These are phyloP conservation scores for Clarias magur DNA, from an alignment of 2,113 vertebrate species.

Conservation along the genomic window DNA sequence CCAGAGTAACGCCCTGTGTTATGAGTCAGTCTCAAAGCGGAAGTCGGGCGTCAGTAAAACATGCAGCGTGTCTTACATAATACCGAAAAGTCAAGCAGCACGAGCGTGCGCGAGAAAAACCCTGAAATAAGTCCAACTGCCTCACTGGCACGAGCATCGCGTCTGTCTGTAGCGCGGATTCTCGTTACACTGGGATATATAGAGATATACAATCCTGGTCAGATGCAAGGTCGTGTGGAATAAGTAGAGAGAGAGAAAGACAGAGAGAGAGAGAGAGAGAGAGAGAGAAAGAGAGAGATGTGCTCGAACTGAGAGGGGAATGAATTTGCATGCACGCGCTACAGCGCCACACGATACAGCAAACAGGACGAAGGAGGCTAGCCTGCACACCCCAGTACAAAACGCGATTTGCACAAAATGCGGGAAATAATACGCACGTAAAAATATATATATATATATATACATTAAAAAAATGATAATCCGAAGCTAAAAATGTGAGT, in stretches of 20 bases:
- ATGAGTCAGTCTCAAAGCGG: slow-evolving; percentile 70
- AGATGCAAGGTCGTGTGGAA: slow-evolving; percentile 11
- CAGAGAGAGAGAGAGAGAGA: too few relatives aligned
- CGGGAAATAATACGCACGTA: neutral
- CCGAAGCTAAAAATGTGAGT: too few relatives aligned
- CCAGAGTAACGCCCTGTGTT: slow-evolving; percentile 44
- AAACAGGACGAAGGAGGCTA: too few relatives aligned
- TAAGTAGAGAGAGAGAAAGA: neutral
- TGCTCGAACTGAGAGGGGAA: neutral
- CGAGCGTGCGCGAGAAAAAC: neutral
- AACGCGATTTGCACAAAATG: neutral
- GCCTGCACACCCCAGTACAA: too few relatives aligned
- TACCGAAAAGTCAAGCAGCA: slow-evolving; percentile 55
- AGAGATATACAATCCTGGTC: neutral
- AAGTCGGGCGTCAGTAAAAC: slow-evolving; percentile 71
- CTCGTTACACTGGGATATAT: too few relatives aligned
- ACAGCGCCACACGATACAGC: neutral
- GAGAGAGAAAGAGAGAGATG: neutral
- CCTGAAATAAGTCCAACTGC: neutral
- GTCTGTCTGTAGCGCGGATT: neutral
- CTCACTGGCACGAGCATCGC: slow-evolving; percentile 3
- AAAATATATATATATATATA: neutral
- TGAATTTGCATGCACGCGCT: slow-evolving; percentile 11
- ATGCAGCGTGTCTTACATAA: slow-evolving; percentile 71
- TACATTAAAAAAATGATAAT: too few relatives aligned